Conservation (phyloP, 1,140 invertebrate species). For the Microplitis demolitor region DNA sequence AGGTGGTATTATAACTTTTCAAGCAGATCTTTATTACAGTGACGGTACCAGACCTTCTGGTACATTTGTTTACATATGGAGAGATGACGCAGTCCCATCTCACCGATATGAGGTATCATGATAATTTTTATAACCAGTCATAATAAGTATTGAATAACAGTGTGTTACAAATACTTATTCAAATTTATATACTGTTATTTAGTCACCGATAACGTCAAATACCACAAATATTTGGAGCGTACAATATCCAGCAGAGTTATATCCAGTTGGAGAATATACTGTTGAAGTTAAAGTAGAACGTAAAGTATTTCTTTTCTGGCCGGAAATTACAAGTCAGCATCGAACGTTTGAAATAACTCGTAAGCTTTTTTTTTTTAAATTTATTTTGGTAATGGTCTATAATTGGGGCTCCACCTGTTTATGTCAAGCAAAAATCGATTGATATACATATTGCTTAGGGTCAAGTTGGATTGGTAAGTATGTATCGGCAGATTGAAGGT, state of each 20-base stretch:
- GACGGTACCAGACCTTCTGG: slow-evolving; percentile 50
- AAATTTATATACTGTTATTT: background rate
- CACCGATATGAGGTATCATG: slow-evolving; percentile 61
- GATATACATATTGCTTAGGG: no score
- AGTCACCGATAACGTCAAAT: slow-evolving; percentile 36
- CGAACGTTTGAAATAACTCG: slow-evolving; percentile 66
- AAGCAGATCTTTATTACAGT: slow-evolving; percentile 62
- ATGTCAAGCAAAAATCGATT: no score
- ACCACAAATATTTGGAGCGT: slow-evolving; percentile 64
- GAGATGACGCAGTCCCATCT: slow-evolving; percentile 64
- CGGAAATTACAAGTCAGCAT: slow-evolving; percentile 51
- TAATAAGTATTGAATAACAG: background rate
- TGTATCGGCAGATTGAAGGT: no score
- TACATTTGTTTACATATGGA: slow-evolving; percentile 60
- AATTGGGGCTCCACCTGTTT: no score
- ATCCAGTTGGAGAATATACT: slow-evolving; percentile 66
- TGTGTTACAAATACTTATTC: no score
- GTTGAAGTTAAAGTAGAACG: slow-evolving; percentile 66
- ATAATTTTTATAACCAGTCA: background rate
- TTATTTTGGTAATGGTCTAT: background rate
- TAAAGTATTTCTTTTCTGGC: slow-evolving; percentile 50
- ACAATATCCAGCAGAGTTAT: slow-evolving; percentile 62
- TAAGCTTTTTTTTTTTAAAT: slow-evolving; percentile 47
- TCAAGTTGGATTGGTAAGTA: no score
- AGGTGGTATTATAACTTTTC: slow-evolving; percentile 70